Evolutionary conservation across 2,888 invertebrate species (phyloP).

Genomic region (Leucania comma): DNA sequence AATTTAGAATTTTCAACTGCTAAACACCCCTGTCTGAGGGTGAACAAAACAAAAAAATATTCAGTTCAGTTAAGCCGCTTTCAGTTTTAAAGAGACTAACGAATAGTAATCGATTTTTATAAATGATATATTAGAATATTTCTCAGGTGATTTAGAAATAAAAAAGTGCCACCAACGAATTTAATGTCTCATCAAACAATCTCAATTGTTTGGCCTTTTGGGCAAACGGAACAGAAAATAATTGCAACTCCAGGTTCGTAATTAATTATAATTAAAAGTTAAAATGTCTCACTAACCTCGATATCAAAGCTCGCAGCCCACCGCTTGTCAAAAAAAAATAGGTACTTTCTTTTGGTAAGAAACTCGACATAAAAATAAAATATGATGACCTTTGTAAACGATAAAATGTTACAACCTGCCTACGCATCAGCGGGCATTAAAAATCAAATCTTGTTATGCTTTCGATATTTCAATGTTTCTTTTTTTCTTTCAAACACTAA

Average conservation of each 20-base stretch:
- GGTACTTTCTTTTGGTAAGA: not conserved
- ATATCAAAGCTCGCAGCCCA: slow-evolving; percentile 7
- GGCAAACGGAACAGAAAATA: not conserved
- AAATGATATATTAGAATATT: slow-evolving; percentile 12
- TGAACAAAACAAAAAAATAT: too few species aligned
- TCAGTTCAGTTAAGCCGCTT: too few species aligned
- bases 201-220: not conserved
- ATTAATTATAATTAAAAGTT: slow-evolving; percentile 7
- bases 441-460: slow-evolving; percentile 16
- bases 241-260: not conserved
- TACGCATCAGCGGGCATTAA: not conserved
- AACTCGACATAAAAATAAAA: slow-evolving; percentile 6
- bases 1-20: too few species aligned
- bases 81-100: too few species aligned
- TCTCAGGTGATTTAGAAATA: not conserved
- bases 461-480: slow-evolving; percentile 18
- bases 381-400: slow-evolving; percentile 7
- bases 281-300: not conserved
- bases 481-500: not conserved
- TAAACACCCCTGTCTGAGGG: too few species aligned
- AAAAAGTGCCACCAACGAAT: not conserved
- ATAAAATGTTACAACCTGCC: slow-evolving; percentile 25
- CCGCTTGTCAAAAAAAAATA: slow-evolving; percentile 8
- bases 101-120: not conserved
- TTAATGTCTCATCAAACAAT: not conserved